These are phyloP conservation scores for Poeciliopsis paucimaculata DNA, from an alignment of 2,797 vertebrate genomes.

Conservation along the genomic window DNA sequence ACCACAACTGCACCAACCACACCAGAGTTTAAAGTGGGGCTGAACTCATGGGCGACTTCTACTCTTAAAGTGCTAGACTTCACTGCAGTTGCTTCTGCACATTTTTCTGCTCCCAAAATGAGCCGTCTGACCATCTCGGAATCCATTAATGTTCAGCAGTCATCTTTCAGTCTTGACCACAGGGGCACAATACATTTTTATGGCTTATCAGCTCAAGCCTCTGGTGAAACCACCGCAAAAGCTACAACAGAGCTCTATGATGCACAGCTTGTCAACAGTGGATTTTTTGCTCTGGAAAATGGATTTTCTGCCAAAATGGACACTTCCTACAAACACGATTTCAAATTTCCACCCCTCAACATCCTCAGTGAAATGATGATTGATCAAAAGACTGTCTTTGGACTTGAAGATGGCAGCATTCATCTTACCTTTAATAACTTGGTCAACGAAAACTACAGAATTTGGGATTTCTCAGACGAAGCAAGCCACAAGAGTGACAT, in stretches of 20 bases:
- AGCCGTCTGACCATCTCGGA: constrained; percentile 83
- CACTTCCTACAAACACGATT: constrained; percentile 83
- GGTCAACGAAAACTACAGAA: constrained; percentile 83
- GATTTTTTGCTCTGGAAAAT: constrained; percentile 75
- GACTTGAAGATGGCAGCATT: constrained; percentile 76
- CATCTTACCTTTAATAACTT: constrained; percentile 77
- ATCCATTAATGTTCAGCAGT: constrained; percentile 82
- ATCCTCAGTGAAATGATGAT: constrained; percentile 83
- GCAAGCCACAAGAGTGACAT: constrained; percentile 80
- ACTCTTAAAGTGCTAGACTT: constrained; percentile 83
- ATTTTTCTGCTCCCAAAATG: constrained; percentile 79
- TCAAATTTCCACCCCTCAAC: constrained; percentile 82
- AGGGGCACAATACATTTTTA: constrained; percentile 74
- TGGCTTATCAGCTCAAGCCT: constrained; percentile 74
- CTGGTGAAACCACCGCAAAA: constrained; percentile 82
- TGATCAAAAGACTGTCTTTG: constrained; percentile 79
- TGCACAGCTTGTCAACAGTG: constrained; percentile 80
- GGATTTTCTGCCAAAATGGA: constrained; percentile 80
- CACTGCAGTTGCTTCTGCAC: constrained; percentile 81
- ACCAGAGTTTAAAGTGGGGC: constrained; percentile 83
- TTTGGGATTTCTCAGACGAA: constrained; percentile 82
- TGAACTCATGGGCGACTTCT: constrained; percentile 84
- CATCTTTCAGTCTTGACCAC: constrained; percentile 83
- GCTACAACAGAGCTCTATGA: constrained; percentile 79
- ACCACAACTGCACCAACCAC: constrained; percentile 75